Conservation (phyloP, 2,888 invertebrate species). For the Coenonympha arcania region DNA sequence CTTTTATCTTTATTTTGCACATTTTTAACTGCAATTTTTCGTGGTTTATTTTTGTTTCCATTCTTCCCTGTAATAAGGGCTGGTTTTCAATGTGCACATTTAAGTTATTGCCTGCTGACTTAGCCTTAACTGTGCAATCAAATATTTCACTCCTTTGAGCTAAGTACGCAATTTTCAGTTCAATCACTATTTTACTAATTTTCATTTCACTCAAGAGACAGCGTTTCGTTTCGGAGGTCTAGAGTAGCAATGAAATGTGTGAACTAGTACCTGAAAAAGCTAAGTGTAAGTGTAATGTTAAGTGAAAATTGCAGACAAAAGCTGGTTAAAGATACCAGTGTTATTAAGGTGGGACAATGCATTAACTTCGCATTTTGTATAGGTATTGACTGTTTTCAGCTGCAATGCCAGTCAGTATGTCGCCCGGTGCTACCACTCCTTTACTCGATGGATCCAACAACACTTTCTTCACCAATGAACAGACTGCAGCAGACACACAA, state of each 20-base stretch:
- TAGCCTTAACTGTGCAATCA: too few species aligned
- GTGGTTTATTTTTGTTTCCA: conserved; percentile 27
- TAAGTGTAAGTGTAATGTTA: too few species aligned
- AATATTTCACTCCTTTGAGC: too few species aligned
- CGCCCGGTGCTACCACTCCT: conserved; percentile 62
- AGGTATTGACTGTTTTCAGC: conserved; percentile 40
- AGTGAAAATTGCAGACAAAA: too few species aligned
- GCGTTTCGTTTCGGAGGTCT: too few species aligned
- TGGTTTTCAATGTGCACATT: not conserved
- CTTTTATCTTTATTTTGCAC: conserved; percentile 46
- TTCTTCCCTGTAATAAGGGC: not conserved
- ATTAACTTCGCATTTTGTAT: conserved; percentile 12
- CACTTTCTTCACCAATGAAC: conserved; percentile 62
- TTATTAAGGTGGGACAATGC: not conserved
- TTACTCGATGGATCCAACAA: conserved; percentile 59
- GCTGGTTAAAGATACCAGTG: not conserved
- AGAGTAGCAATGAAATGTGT: too few species aligned
- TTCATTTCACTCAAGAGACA: too few species aligned
- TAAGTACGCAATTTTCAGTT: too few species aligned
- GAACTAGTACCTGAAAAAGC: too few species aligned
- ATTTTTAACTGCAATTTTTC: conserved; percentile 29
- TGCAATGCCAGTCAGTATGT: conserved; percentile 66
- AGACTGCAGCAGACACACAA: conserved; percentile 57
- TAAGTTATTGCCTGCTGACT: not conserved
- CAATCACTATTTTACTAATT: too few species aligned